Conservation (phyloP, 2,113 vertebrate species). For the Melozone crissalis region DNA sequence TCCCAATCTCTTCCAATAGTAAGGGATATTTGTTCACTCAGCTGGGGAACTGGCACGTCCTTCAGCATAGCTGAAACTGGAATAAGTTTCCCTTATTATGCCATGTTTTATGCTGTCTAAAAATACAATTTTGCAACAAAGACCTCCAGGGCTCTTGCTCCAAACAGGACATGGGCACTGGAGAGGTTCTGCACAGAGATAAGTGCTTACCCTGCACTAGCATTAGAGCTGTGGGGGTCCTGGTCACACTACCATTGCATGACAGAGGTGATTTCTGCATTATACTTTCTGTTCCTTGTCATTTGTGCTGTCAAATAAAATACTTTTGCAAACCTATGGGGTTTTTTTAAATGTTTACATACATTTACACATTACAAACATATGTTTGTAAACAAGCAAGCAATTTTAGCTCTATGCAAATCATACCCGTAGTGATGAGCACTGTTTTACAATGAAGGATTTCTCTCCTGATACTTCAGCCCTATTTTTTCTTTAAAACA, state of each 20-base stretch:
- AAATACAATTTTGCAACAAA: slow-evolving; percentile 1
- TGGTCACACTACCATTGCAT: neutral
- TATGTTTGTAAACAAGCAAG: neutral
- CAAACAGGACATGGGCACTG: neutral
- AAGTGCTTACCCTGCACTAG: neutral
- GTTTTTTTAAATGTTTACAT: neutral
- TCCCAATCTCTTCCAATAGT: neutral
- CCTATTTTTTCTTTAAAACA: neutral
- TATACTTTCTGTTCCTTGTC: neutral
- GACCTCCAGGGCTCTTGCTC: neutral
- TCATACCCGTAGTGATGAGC: neutral
- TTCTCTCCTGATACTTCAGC: neutral
- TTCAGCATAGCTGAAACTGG: neutral
- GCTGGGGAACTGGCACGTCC: neutral
- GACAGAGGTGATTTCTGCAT: neutral
- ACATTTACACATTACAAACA: neutral
- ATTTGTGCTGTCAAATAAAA: neutral
- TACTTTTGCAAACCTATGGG: neutral
- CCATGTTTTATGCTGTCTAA: neutral
- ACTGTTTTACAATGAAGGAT: neutral
- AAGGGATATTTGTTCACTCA: neutral
- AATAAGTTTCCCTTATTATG: neutral
- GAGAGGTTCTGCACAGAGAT: too few relatives aligned
- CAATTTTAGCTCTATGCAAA: neutral
- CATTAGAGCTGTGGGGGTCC: neutral